Evolutionary conservation across 1,140 invertebrate species (phyloP), one percentile per base, ranked within the genome.

Genomic region (Papilio dardanus): DNA sequence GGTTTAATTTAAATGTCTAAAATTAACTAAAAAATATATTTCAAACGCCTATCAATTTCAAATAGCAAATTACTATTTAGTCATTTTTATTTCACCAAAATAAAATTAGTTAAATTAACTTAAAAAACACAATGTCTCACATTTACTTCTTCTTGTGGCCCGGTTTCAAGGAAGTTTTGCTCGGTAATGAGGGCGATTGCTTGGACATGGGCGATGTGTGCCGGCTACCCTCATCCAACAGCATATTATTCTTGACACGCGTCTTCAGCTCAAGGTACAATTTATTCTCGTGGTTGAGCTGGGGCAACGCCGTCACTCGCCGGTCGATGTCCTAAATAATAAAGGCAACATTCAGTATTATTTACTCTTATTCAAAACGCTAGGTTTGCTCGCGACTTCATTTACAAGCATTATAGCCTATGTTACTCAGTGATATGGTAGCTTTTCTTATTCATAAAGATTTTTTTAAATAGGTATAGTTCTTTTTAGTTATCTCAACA

Each of bases 241-340:
- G 28, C 1, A 89, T 69, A 66, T 75, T 85, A 21, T 69, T 78
- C 35, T 77, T 83, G 42, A 89, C 83, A 7, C 78, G 80, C 0
- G 21, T 37, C 75, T 87, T 86, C 10, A 92, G 74, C 0, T 89
- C 87, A 21, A 58, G 7, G 67, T 91, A 90, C 0, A 87, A 37
- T 2, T 8, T 54, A 33, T 90, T 88, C 8, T 86, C 84, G 14
- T 77, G 85, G 71, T 89, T 91, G 42, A 92, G 65, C 37, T 92
- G 90, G 0, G 90, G 90, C n/a, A 92, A 65, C 3, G 90, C 79
- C 4, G 84, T 83, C 0, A 82, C 10, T 3, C 79, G 79, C 68
- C 77, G 86, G 46, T 89, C 87, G 0, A 46, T 14, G 68, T 89
- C 88, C 88, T 90, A 77, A 21, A 76, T 58, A 33, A 65, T 31